Evolutionary conservation across 1,140 invertebrate species (phyloP), one percentile per base, ranked within the genome.

Genomic region (Drosophila punjabiensis): DNA sequence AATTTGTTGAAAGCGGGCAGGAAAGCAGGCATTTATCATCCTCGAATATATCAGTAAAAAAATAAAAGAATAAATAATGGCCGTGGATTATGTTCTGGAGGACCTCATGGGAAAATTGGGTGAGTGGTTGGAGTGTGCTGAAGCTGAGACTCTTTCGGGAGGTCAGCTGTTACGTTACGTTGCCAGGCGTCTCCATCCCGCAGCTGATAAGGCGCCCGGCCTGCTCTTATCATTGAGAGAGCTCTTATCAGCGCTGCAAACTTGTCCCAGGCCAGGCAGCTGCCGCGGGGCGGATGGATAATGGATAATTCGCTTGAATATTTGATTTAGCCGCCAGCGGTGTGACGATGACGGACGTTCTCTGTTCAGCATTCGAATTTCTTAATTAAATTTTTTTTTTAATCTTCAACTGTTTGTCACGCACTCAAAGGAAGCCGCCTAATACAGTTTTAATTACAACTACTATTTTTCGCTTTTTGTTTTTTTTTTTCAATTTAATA

Each of bases 81-180:
- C 94, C 79, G 95, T 95, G 62, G 95, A 96, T 92, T 94, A 93
- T 64, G 95, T 96, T 32, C 83, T 96, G 18, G 95, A 96, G 78
- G 95, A 96, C 66, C 94, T 96, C 73, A 96, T 96, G 95, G 94
- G 94, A 16, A 95, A 96, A 83, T 88, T 96, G 66, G 95, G 95
- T 95, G 76, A 95, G 94, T 85, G 10, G 20, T 8, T 33, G 5
- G 28, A n/a, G 30, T 14, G 48, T 18, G 18, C 4, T 14, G 35
- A 10, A 41, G 47, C 28, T 32, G 61, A 53, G 20, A 52, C 33
- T 70, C 33, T 70, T 45, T 63, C 24, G 30, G 37, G 28, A 83
- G 53, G 52, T 64, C 60, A 53, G 43, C 66, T 79, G 64, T 58
- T 70, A 52, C 56, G 67, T 52, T 78, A 48, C 58, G 67, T 61